Conservation (phyloP, 2,113 vertebrate genomes). For the Daboia siamensis region DNA sequence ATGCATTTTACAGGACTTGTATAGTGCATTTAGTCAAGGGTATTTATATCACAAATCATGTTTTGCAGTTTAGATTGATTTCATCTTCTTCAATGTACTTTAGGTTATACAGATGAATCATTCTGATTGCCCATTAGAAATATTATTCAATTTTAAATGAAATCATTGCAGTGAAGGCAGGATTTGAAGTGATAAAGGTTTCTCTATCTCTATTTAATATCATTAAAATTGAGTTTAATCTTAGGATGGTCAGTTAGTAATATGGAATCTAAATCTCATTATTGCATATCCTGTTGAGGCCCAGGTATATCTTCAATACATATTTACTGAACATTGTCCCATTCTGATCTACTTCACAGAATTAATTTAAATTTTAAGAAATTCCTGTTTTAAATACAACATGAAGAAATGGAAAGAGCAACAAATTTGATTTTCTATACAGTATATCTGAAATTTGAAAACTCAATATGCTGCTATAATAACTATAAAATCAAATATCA, state of each 20-base stretch:
- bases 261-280: not conserved
- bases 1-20: not conserved
- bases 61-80: slow-evolving; percentile 13
- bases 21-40: not conserved
- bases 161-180: not conserved
- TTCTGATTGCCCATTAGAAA: not conserved
- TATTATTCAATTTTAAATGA: not conserved
- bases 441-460: not conserved
- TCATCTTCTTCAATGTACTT: slow-evolving; percentile 33
- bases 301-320: not conserved
- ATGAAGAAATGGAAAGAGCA: not conserved
- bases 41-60: accelerated
- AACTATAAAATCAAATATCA: not conserved
- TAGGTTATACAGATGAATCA: slow-evolving; percentile 11
- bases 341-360: not conserved
- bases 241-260: not conserved
- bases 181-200: not conserved
- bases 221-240: not conserved
- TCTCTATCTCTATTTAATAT: not conserved
- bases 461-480: not conserved
- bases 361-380: not conserved
- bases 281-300: not conserved
- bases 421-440: not conserved
- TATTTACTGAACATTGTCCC: not conserved
- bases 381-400: not conserved